Evolutionary conservation across 23 tunicate genomes (phyloP), one percentile per base, ranked within the genome.

Genomic region (Ascidia mentula): DNA sequence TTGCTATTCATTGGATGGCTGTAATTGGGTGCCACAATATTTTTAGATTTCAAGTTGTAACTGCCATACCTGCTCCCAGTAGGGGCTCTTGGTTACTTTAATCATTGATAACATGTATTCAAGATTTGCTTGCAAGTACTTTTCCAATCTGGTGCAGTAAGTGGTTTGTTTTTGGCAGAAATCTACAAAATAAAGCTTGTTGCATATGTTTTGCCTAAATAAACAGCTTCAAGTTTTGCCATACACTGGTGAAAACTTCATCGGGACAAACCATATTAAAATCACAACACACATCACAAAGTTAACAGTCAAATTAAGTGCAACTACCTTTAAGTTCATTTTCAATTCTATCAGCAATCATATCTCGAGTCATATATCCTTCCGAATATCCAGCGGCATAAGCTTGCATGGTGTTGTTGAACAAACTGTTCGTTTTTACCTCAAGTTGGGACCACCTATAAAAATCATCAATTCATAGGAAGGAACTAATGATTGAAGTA

Each of bases 341-440:
- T 31, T 28, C 34, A 31, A 38, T 28, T 75, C 59, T 75, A 18
- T 84, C 81, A 36, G 42, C 61, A 34, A 84, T 84, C 26, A 45
- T 36, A 0, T 77, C 40, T 28, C 28, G 18, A 1, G 88, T 84
- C 18, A 84, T 18, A 31, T 39, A 65, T 38, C 89, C 89, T 79
- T 85, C 89, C 28, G 79, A 72, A 53, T 40, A 79, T 0, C 89
- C 89, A 9, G 89, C 89, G 4, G 79, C 73, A 80, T 85, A 85
- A 9, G 79, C 79, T 78, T 77, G 89, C 46, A 79, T 42, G 28
- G 32, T 31, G 37, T 60, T 61, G 74, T 84, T 65, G 37, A 59
- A 34, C 22, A 46, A 38, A 40, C 45, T 17, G 39, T 31, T 37
- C 18, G 65, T 69, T 1, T 35, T 74, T 5, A 74, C 46, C 37